phyloP scores from a whole-genome alignment of 1,140 invertebrate genomes.

The Anthonomus grandis region DNA sequence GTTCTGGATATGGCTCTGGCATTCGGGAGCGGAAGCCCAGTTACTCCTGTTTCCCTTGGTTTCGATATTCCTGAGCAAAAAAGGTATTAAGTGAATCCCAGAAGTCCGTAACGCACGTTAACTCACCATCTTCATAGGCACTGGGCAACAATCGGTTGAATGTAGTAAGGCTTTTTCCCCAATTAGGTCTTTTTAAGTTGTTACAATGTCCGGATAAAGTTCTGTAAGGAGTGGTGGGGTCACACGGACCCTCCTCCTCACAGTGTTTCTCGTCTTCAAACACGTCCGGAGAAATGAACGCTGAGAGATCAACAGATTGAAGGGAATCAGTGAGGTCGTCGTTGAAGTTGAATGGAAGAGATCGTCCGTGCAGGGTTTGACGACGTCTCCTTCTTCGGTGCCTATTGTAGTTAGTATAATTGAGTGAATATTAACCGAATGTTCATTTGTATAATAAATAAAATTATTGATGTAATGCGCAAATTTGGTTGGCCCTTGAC shows the following conservation, averaged over 20 bases:
- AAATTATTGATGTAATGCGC: too few species aligned
- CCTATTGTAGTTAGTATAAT: too few species aligned
- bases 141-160: slow-evolving; percentile 83
- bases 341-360: slow-evolving; percentile 57
- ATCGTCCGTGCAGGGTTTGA: slow-evolving; percentile 51
- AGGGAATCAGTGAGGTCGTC: slow-evolving; percentile 68
- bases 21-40: slow-evolving; percentile 52
- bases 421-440: too few species aligned
- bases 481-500: too few species aligned
- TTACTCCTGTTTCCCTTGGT: slow-evolving; percentile 68
- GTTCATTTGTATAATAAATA: too few species aligned
- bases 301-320: slow-evolving; percentile 68
- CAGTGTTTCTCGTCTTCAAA: slow-evolving; percentile 52
- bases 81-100: too few species aligned
- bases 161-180: slow-evolving; percentile 80
- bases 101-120: too few species aligned
- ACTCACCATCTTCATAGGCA: slow-evolving; percentile 87
- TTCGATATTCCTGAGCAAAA: slow-evolving; percentile 62
- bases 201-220: slow-evolving; percentile 87
- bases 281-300: slow-evolving; percentile 52
- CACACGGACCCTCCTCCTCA: slow-evolving; percentile 69
- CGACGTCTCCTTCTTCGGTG: slow-evolving; percentile 57
- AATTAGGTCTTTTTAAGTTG: slow-evolving; percentile 80
- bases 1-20: slow-evolving; percentile 63
- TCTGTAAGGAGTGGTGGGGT: slow-evolving; percentile 76